Evolutionary conservation across 1,140 invertebrate species (phyloP).

Genomic region (Bombyx mori): DNA sequence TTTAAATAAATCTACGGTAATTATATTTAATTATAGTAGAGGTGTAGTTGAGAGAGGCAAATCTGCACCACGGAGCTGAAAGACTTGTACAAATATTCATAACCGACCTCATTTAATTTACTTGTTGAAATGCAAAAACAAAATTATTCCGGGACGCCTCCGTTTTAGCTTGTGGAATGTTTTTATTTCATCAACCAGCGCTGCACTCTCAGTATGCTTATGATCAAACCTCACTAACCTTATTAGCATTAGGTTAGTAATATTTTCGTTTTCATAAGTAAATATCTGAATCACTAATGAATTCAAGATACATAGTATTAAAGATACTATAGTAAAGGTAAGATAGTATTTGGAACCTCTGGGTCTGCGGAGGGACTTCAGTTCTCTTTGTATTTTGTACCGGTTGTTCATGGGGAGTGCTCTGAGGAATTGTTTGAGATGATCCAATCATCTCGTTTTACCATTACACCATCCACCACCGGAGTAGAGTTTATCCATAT

Average conservation of each 20-base stretch:
- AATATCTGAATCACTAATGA: neutral
- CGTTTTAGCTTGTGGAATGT: slow-evolving; percentile 1
- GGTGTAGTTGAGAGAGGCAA: slow-evolving; percentile 11
- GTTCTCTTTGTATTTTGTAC: too few species aligned
- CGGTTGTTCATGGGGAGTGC: too few species aligned
- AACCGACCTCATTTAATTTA: slow-evolving; percentile 5
- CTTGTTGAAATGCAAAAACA: slow-evolving; percentile 5
- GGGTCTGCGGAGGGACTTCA: too few species aligned
- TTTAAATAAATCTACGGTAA: slow-evolving; percentile 11
- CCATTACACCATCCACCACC: too few species aligned
- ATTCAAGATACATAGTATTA: neutral
- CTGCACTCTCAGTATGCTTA: neutral
- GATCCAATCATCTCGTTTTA: too few species aligned
- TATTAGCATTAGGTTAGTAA: too few species aligned
- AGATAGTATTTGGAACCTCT: too few species aligned
- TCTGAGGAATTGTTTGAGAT: too few species aligned
- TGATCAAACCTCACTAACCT: too few species aligned
- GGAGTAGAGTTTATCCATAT: too few species aligned
- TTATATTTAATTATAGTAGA: slow-evolving; percentile 17
- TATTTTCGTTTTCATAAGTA: too few species aligned
- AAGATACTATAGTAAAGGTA: too few species aligned
- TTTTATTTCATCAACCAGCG: slow-evolving; percentile 16
- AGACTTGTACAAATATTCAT: slow-evolving; percentile 9
- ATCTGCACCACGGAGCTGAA: slow-evolving; percentile 6
- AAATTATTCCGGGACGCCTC: neutral